Evolutionary conservation across 1,140 invertebrate species (phyloP), one percentile per base, ranked within the genome.

Genomic region (Bombus polaris): DNA sequence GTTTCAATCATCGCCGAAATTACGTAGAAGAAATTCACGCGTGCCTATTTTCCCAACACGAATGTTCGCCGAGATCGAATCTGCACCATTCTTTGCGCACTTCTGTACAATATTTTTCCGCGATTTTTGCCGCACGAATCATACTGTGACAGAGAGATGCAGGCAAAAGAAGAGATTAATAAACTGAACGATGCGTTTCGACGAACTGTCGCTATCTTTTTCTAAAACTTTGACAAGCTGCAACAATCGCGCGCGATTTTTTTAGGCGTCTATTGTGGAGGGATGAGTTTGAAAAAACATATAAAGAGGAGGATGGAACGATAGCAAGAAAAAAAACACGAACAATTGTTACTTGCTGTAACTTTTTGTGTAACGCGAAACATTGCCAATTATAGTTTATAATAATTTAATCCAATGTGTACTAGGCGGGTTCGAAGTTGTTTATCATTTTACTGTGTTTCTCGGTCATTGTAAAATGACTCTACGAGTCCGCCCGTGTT

Each of bases 401-500:
- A 65, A 53, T 72, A 65, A 85, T 80, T 85, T 80, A 72, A 85
- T 80, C 6, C 39, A 32, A 44, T 59, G 39, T 68, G 66, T 77
- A 80, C 62, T 65, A 85, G 32, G 68, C 76, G 76, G 57, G 39
- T 70, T 59, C 75, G 39, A 71, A 25, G 32, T 80, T 39, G 22
- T 71, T 35, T 35, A 79, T 79, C 68, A 57, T 79, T 84, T 71
- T 42, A 70, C n/a, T 72, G 32, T 62, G 32, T 71, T 47, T 72
- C 53, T 47, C 53, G n/a, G 39, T 37, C 82, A 78, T 71, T 68
- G 15, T 59, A 35, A 72, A 44, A 80, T 72, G n/a, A 72, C 53
- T 18, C n/a, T 72, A n/a, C 47, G 75, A 84, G 65, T 84, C 83
- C 83, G 76, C 83, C 83, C 83, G 83, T 85, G 83, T 85, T 85